Conservation (phyloP, 2,113 vertebrate genomes). For the Tapirus terrestris region DNA sequence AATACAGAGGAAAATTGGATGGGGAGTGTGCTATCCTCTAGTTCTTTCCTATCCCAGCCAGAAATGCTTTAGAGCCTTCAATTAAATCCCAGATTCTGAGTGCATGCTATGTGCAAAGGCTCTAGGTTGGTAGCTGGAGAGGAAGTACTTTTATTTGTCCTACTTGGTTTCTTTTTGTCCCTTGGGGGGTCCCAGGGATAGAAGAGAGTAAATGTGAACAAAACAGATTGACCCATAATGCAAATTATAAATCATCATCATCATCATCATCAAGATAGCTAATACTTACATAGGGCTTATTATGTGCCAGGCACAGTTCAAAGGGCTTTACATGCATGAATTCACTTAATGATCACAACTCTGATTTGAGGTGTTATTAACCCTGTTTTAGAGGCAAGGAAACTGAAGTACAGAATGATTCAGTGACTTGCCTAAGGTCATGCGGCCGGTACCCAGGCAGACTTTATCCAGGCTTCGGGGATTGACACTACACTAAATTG, state of each 20-base stretch:
- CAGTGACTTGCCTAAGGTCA: not conserved
- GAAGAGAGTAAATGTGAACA: constrained; percentile 37
- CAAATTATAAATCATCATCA: not conserved
- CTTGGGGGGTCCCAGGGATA: not conserved
- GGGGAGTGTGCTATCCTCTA: not conserved
- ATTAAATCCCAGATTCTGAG: constrained; percentile 12
- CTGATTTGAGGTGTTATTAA: constrained; percentile 25
- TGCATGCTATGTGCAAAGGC: not conserved
- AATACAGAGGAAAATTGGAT: constrained; percentile 54
- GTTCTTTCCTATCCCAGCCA: constrained; percentile 24
- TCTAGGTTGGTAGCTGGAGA: not conserved
- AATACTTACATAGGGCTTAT: not conserved
- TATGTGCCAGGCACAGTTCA: not conserved
- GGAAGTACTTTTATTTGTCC: not conserved
- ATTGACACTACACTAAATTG: not conserved
- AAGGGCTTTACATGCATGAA: not conserved
- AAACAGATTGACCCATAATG: not conserved
- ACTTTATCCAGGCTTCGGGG: not conserved
- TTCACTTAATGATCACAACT: not conserved
- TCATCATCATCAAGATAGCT: not conserved
- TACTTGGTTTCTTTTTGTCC: constrained; percentile 11
- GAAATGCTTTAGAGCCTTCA: constrained; percentile 35
- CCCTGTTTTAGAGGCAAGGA: not conserved
- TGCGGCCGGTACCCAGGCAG: not conserved
- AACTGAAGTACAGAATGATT: not conserved